Evolutionary conservation across 2,797 vertebrate species (phyloP), one percentile per base, ranked within the genome.

Genomic region (Lepilemur septentrionalis): DNA sequence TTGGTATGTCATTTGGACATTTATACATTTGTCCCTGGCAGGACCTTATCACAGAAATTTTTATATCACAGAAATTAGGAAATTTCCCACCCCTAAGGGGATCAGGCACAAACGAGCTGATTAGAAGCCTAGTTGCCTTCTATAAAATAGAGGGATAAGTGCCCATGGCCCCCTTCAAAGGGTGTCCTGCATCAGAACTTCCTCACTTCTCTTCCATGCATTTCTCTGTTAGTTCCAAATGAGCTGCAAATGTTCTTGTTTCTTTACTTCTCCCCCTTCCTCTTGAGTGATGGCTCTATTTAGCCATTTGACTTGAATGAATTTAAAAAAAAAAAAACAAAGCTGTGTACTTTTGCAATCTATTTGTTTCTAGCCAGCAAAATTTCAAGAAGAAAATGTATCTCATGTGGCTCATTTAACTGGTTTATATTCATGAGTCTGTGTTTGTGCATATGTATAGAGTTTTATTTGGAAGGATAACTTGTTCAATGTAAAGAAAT

Each of bases 401-500:
- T n/a, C 43, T 70, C 20, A 43, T 17, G 12, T 81, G 35, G 67
- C 3, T 81, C 75, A 61, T 32, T 69, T 79, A 48, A 76, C 35
- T 94, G 46, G 81, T 48, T 57, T 86, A 76, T 93, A 28, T 52
- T 52, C n/a, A 46, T 61, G 22, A 67, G 13, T 50, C 28, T 61
- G 10, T 14, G 5, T 75, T 25, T 79, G 28, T 89, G 48, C 69
- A 4, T 43, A 50, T n/a, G 9, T 23, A 52, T 4, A 59, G 23
- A 70, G 9, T 87, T 92, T 89, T 20, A 80, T 90, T 55, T 83
- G 28, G 38, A 82, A 91, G 10, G 7, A 63, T 43, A 61, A 30
- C 4, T 94, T 63, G 12, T 83, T 73, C 28, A 95, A 67, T 46
- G 50, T 55, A 82, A 30, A 90, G 17, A 78, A 82, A 18, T 75